Evolutionary conservation across 2,888 invertebrate genomes (phyloP), one percentile per base, ranked within the genome.

Genomic region (Adineta ricciae): DNA sequence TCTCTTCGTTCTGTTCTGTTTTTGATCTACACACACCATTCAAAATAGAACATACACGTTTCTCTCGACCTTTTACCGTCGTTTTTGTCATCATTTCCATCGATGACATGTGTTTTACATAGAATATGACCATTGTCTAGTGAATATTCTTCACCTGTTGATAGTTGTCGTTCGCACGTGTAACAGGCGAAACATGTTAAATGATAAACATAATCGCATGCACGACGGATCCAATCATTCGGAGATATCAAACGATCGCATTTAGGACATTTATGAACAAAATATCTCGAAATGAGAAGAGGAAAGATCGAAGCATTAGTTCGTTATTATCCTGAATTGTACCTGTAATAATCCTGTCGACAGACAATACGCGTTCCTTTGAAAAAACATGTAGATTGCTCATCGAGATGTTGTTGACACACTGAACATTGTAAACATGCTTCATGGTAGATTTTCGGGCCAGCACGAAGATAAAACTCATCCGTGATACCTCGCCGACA

Each of bases 101-200:
- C 21, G 21, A 21, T 52, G 24, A 52, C 21, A 52, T 52, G 52
- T 24, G 24, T 52, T 52, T 52, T 52, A 52, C 21, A 52, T 7
- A 52, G 7, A 52, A 21, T 52, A 21, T 52, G 52, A 21, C 52
- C 21, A 52, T 21, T 21, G 4, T 21, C 52, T 52, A 52, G 24
- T 21, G 52, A 21, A 52, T 21, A 52, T 92, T 98, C 97, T 91
- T 97, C 97, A 11, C 97, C 97, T 32, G 91, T 91, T 5, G 90
- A 90, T 49, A 90, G 87, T 86, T 90, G 91, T 85, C 91, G 87
- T 87, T 90, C 90, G 87, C 91, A 91, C 86, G 95, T 95, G 91
- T 97, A 96, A 91, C 98, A 98, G 36, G 97, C 96, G 92, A 99
- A 99, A 92, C 99, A 99, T 83, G 98, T 52, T 52, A 52, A 52